A percentile compares a stretch with the other conserved stretches of the same genome.
Evolutionary conservation across 2,113 vertebrate genomes (phyloP).

Genomic region (Fregetta grallaria): DNA sequence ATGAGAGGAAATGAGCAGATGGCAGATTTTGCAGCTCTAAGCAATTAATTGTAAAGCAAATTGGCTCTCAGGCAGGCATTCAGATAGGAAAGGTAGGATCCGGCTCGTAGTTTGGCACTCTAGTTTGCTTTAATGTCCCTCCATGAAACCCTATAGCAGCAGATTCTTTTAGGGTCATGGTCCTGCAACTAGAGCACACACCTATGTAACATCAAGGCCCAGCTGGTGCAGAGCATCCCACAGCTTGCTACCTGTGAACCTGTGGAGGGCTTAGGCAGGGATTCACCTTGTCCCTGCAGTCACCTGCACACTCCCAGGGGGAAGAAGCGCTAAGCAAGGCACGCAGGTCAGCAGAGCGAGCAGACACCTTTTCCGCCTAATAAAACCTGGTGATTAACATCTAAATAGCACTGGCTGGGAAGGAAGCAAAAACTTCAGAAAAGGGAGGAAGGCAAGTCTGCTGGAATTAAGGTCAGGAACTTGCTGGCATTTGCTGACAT

Average conservation of each 20-base stretch:
- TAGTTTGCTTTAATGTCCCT: neutral
- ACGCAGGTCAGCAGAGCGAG: neutral
- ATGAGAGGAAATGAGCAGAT: neutral
- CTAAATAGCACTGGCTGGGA: neutral
- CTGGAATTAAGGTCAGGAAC: constrained; percentile 28
- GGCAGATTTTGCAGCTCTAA: neutral
- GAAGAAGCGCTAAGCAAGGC: neutral
- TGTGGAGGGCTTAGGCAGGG: rapidly evolving
- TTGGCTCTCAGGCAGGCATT: neutral
- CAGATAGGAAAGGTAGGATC: neutral
- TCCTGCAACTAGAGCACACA: too few relatives aligned
- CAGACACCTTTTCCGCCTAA: neutral
- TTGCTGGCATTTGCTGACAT: constrained; percentile 50
- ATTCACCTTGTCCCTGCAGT: neutral
- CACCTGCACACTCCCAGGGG: neutral
- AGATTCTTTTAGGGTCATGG: rapidly evolving
- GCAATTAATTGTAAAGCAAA: neutral
- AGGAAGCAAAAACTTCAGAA: neutral
- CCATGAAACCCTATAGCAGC: neutral
- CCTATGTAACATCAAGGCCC: neutral
- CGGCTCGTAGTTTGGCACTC: neutral
- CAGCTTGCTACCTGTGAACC: rapidly evolving
- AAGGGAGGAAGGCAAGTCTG: neutral
- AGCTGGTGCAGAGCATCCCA: neutral
- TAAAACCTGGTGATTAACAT: neutral